Evolutionary conservation across 2,888 invertebrate species (phyloP).

Genomic region (Marasmarcha lunaedactyla): DNA sequence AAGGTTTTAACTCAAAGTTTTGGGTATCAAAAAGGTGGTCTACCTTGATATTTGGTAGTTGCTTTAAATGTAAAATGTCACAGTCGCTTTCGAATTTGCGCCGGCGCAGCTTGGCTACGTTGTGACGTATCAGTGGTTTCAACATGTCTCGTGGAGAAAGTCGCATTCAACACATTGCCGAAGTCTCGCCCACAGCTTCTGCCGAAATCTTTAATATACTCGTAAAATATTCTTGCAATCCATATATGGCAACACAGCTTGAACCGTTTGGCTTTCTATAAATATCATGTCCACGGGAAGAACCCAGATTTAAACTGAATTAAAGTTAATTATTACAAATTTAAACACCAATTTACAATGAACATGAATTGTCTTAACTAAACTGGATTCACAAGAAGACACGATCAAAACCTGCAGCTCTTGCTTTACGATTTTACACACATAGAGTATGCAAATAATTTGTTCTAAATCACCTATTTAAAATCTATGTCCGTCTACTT

Average conservation of each 20-base stretch:
- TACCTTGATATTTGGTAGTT: constrained; percentile 54
- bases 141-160: constrained; percentile 62
- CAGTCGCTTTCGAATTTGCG: constrained; percentile 14
- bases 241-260: constrained; percentile 25
- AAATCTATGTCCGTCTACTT: too few relatives aligned
- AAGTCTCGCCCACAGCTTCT: background rate
- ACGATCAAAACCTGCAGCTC: too few relatives aligned
- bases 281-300: too few relatives aligned
- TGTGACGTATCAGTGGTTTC: constrained; percentile 25
- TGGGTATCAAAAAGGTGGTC: constrained; percentile 30
- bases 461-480: too few relatives aligned
- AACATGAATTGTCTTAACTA: too few relatives aligned
- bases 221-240: constrained; percentile 28
- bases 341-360: too few relatives aligned
- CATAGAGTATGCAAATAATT: too few relatives aligned
- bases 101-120: constrained; percentile 4
- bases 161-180: constrained; percentile 18
- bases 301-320: too few relatives aligned
- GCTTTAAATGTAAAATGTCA: constrained; percentile 42
- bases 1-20: background rate
- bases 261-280: too few relatives aligned
- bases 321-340: too few relatives aligned
- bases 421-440: too few relatives aligned
- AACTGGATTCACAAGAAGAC: too few relatives aligned
- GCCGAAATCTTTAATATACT: constrained; percentile 20